Conservation (phyloP, 1,140 invertebrate genomes). For the Drusus annulatus region DNA sequence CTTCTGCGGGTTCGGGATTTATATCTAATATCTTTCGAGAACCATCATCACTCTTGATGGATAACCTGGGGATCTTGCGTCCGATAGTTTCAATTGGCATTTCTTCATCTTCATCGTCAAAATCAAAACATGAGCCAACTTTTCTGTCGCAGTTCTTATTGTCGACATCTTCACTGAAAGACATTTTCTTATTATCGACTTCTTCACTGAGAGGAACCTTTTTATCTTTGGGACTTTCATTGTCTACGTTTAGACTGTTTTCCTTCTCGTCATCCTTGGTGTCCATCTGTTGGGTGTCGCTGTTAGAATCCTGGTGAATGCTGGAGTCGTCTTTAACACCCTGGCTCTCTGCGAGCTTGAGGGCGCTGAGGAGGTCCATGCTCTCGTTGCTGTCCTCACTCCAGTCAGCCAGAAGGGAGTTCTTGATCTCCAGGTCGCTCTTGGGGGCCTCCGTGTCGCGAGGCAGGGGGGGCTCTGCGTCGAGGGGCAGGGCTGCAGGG, state of each 20-base stretch:
- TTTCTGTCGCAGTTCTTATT: slow-evolving; percentile 38
- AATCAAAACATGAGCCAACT: slow-evolving; percentile 68
- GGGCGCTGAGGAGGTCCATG: slow-evolving; percentile 59
- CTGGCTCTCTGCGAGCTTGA: slow-evolving; percentile 61
- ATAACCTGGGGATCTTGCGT: slow-evolving; percentile 70
- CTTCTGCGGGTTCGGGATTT: not conserved
- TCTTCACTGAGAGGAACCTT: slow-evolving; percentile 23
- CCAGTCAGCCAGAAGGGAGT: slow-evolving; percentile 70
- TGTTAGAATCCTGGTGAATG: slow-evolving; percentile 61
- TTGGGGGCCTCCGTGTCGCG: slow-evolving; percentile 64
- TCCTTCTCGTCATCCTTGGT: slow-evolving; percentile 62
- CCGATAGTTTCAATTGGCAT: slow-evolving; percentile 68
- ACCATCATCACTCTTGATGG: slow-evolving; percentile 45
- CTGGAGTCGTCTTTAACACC: not conserved
- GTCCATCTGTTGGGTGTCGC: slow-evolving; percentile 45
- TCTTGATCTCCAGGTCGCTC: slow-evolving; percentile 70
- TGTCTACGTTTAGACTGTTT: slow-evolving; percentile 63
- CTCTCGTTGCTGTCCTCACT: slow-evolving; percentile 66
- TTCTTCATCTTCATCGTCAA: slow-evolving; percentile 74
- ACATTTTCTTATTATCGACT: slow-evolving; percentile 19
- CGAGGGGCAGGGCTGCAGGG: not conserved
- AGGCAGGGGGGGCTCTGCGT: not conserved
- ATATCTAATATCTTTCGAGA: slow-evolving; percentile 31
- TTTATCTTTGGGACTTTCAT: slow-evolving; percentile 60
- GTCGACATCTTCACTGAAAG: slow-evolving; percentile 25